phyloP scores from a whole-genome alignment of 2,797 vertebrate species.

The Spinibarbus caldwelli region DNA sequence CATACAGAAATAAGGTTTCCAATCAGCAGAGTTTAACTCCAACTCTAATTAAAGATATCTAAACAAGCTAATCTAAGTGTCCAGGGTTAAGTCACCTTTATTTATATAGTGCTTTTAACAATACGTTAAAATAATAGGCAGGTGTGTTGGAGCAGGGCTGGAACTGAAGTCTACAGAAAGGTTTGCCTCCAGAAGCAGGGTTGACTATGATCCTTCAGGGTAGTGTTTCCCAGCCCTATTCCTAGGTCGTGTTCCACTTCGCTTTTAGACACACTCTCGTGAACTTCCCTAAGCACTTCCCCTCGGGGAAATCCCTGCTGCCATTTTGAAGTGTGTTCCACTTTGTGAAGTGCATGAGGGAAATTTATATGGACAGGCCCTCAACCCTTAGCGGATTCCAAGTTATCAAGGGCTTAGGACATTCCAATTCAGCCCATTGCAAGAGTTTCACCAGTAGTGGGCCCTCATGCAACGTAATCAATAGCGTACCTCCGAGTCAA shows the following conservation, averaged over 20 bases:
- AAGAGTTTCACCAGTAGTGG: background rate
- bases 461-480: background rate
- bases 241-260: background rate
- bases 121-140: background rate
- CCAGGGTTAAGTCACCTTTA: background rate
- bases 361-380: background rate
- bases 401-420: background rate
- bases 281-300: background rate
- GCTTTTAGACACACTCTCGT: background rate
- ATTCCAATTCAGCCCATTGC: background rate
- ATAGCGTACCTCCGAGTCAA: background rate
- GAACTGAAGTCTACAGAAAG: background rate
- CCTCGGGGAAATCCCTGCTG: background rate
- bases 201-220: background rate
- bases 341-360: background rate
- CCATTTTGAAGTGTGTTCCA: background rate
- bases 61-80: background rate
- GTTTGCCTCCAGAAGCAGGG: background rate
- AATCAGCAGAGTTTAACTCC: background rate
- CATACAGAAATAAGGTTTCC: background rate
- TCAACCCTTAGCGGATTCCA: background rate
- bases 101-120: too few species aligned
- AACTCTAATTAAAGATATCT: background rate
- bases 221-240: background rate
- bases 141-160: background rate